Conservation (phyloP, 2,797 vertebrate genomes). For the Lycodopsis pacificus region DNA sequence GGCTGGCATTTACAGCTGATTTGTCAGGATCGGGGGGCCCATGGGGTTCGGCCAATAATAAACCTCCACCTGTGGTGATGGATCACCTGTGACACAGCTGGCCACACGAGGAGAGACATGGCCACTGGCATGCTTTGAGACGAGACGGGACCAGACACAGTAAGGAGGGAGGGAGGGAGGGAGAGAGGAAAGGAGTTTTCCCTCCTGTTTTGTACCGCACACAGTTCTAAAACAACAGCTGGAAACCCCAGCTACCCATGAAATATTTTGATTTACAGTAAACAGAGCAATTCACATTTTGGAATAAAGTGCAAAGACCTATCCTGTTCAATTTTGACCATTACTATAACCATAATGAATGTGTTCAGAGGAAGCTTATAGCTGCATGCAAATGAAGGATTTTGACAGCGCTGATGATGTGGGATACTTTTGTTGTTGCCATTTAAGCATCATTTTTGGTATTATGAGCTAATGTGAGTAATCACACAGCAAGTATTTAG, state of each 20-base stretch:
- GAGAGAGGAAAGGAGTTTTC: conserved; percentile 6
- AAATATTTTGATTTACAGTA: conserved; percentile 13
- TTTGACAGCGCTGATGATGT: background rate
- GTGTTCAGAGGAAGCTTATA: background rate
- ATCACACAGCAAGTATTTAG: background rate
- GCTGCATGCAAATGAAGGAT: background rate
- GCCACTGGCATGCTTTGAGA: conserved; percentile 69
- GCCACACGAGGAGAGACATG: conserved; percentile 75
- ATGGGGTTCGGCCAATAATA: conserved; percentile 80
- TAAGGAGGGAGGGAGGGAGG: conserved; percentile 29
- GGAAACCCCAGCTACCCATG: background rate
- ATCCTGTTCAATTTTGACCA: background rate
- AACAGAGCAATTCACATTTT: conserved; percentile 12
- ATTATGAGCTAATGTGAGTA: conserved; percentile 2
- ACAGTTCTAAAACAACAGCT: background rate
- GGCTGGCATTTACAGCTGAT: conserved; percentile 84
- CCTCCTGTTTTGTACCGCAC: conserved; percentile 1
- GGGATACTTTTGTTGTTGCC: conserved; percentile 1
- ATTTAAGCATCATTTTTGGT: conserved; percentile 2
- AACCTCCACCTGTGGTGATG: conserved; percentile 82
- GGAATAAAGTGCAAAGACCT: background rate
- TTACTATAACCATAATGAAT: background rate
- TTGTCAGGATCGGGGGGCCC: conserved; percentile 76
- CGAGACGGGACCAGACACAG: conserved; percentile 70
- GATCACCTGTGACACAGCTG: conserved; percentile 84